A percentile compares a stretch with the other conserved stretches of the same genome.
Evolutionary conservation across 2,888 invertebrate genomes (phyloP).

Genomic region (Agriotes lineatus): DNA sequence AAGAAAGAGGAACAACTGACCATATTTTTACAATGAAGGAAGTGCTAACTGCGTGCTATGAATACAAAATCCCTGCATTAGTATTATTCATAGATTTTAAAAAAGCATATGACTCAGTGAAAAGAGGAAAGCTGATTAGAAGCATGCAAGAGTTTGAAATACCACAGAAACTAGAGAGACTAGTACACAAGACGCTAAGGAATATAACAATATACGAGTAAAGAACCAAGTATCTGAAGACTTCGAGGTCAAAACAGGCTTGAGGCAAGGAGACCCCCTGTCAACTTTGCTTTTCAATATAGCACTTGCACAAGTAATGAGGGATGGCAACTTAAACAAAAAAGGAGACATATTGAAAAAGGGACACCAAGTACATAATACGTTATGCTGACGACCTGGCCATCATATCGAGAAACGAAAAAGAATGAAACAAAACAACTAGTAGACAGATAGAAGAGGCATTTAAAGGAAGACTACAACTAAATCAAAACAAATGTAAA

Average conservation of each 20-base stretch:
- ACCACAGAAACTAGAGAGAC: background rate
- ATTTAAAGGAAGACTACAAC: background rate
- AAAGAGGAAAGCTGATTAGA: background rate
- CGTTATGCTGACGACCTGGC: background rate
- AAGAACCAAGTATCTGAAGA: background rate
- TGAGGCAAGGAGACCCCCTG: background rate
- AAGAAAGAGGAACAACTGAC: background rate
- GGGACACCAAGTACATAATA: background rate
- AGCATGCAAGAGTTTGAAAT: background rate
- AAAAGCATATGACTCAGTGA: background rate
- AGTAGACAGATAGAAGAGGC: background rate
- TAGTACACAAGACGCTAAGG: constrained; percentile 1
- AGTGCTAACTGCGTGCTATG: background rate
- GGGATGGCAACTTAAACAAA: background rate
- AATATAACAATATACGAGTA: background rate
- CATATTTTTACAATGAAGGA: constrained; percentile 6
- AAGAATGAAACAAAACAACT: background rate
- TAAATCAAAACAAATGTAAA: constrained; percentile 4
- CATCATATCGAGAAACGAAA: constrained; percentile 7
- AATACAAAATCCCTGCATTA: constrained; percentile 2
- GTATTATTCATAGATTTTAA: background rate
- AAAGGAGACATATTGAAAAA: background rate
- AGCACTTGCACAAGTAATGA: background rate
- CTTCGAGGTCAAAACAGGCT: background rate
- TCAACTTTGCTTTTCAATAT: constrained; percentile 7